Evolutionary conservation across 2,797 vertebrate species (phyloP).

Genomic region (Okamejei kenojei): DNA sequence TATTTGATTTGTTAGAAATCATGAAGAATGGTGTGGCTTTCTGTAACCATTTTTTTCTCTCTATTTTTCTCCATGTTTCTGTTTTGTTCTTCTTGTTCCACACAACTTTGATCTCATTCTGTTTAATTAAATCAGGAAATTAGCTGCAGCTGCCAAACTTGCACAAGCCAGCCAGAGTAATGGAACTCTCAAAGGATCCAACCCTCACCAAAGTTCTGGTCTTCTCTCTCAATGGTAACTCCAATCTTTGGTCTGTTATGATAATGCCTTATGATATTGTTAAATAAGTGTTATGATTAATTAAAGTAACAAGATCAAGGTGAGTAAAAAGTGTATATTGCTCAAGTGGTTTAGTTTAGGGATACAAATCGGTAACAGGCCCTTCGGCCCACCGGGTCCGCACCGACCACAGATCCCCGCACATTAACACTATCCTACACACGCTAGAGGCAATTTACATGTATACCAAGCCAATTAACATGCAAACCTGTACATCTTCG

Average conservation of each 20-base stretch:
- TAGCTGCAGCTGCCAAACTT: conserved; percentile 93
- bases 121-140: conserved; percentile 72
- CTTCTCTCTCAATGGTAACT: conserved; percentile 83
- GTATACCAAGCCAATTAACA: no score
- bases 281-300: not conserved
- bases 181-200: conserved; percentile 87
- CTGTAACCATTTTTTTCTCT: not conserved
- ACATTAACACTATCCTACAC: no score
- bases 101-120: conserved; percentile 38
- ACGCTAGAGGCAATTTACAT: no score
- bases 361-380: no score
- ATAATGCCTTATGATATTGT: not conserved
- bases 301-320: not conserved
- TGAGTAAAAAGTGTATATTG: not conserved
- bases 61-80: not conserved
- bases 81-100: not conserved
- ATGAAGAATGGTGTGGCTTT: not conserved
- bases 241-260: not conserved
- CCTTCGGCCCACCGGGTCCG: no score
- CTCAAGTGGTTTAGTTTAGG: not conserved
- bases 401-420: no score
- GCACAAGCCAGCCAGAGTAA: conserved; percentile 90
- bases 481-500: no score
- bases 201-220: conserved; percentile 76
- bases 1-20: not conserved